Conservation (phyloP, 2,113 vertebrate genomes). For the Myodes glareolus region DNA sequence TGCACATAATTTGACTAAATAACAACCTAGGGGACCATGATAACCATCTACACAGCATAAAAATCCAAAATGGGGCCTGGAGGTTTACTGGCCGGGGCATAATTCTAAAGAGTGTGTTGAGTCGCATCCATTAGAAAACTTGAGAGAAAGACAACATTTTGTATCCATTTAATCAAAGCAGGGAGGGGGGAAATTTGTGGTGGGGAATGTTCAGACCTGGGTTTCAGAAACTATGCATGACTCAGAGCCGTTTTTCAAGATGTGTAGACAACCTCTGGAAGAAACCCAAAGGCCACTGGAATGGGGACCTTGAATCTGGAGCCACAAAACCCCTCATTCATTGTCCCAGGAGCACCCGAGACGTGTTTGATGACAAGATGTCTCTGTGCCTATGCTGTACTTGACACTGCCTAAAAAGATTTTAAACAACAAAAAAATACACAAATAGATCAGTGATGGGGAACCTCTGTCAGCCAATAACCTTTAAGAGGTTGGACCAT, state of each 20-base stretch:
- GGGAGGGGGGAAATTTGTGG: background rate
- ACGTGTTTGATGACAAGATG: background rate
- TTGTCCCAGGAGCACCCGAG: background rate
- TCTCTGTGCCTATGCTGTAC: background rate
- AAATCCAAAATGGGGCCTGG: slow-evolving; percentile 72
- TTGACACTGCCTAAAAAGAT: background rate
- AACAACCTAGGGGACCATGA: slow-evolving; percentile 75
- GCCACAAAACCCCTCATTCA: background rate
- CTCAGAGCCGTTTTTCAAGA: slow-evolving; percentile 43
- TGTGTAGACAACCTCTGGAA: slow-evolving; percentile 2
- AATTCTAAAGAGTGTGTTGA: slow-evolving; percentile 45
- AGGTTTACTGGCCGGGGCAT: slow-evolving; percentile 57
- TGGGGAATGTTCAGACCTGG: slow-evolving; percentile 30
- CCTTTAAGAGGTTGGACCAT: no score
- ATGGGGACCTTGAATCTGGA: background rate
- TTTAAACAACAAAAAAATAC: slow-evolving; percentile 15
- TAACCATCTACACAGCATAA: slow-evolving; percentile 73
- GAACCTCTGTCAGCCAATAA: no score
- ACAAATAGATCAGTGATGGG: background rate
- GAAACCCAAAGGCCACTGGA: slow-evolving; percentile 4
- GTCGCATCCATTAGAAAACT: slow-evolving; percentile 28
- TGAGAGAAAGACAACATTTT: slow-evolving; percentile 54
- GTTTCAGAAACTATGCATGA: slow-evolving; percentile 1
- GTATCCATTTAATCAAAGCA: slow-evolving; percentile 42
- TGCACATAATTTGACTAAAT: slow-evolving; percentile 82